Percentiles rank a stretch among this genome's conserved stretches.
These are phyloP conservation scores for Drosophila eugracilis DNA, from an alignment of 1,140 invertebrate genomes.

Conservation along the genomic window DNA sequence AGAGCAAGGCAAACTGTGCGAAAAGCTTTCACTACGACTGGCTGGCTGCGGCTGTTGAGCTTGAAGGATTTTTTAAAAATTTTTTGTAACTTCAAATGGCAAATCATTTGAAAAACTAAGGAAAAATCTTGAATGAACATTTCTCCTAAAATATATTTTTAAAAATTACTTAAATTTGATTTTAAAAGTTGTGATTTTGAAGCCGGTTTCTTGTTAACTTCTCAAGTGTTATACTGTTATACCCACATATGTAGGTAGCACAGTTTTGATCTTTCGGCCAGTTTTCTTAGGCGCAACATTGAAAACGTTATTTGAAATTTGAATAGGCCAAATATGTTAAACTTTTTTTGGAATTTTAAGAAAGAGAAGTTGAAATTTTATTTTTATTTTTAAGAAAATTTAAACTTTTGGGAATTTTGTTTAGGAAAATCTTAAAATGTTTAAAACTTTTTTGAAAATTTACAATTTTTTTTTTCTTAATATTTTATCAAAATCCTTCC, in stretches of 20 bases:
- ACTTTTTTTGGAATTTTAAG: no score
- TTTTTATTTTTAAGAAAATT: neutral
- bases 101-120: no score
- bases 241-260: conserved; percentile 30
- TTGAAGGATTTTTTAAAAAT: conserved; percentile 2
- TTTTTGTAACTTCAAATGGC: no score
- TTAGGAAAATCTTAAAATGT: neutral
- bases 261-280: conserved; percentile 18
- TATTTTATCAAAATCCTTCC: neutral
- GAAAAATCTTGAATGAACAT: no score
- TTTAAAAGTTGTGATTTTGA: neutral
- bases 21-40: conserved; percentile 28
- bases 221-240: neutral
- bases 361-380: neutral
- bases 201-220: neutral
- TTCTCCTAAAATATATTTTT: no score
- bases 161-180: no score
- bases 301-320: conserved; percentile 4
- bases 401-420: neutral
- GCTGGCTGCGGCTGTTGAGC: conserved; percentile 3
- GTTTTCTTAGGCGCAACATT: conserved; percentile 14
- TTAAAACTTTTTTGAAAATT: no score
- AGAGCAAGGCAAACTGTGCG: conserved; percentile 12
- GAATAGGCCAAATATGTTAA: neutral
- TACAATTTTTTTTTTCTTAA: no score